Evolutionary conservation across 1,140 invertebrate genomes (phyloP), one percentile per base, ranked within the genome.

Genomic region (Drosophila fuyamai): DNA sequence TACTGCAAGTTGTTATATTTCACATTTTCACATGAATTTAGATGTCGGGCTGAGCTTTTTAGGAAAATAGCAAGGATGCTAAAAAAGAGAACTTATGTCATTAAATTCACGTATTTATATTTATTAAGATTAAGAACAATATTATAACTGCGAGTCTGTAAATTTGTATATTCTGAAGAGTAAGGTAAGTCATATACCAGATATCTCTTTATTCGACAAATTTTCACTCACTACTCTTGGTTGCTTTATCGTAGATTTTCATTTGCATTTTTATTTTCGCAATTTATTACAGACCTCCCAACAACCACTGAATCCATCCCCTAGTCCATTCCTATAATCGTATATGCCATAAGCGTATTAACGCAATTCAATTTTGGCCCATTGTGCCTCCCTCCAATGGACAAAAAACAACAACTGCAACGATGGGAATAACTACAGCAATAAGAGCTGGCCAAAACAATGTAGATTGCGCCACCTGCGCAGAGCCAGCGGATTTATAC

Each of bases 341-440:
- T 72, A 79, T 79, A 79, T 76, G 76, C 84, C 79, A 83, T 83
- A 86, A 89, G 83, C 83, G 83, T 88, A 88, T 88, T 88, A 86
- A 83, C 83, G 83, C 79, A 83, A 86, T 86, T 88, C 83, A 88
- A 86, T 86, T 86, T 86, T 61, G 53, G 53, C 29, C 62, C 60
- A 68, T 73, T 79, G 63, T 67, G 66, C 55, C 50, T 23, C 43
- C 27, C 36, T 46, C 40, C 44, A 66, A 58, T 76, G 53, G 41
- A 51, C 14, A 29, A 36, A 56, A 47, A 50, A 70, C 50, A 41
- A 27, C 51, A 36, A 10, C 32, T 46, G n/a, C 66, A 73, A 50
- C 62, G n/a, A 43, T 36, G 44, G 46, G 53, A 65, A 50, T 41
- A 59, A 58, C 65, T 60, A 51, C 59, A 46, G 71, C 59, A 70